phyloP scores from a whole-genome alignment of 2,888 invertebrate genomes.

The Zootermopsis nevadensis region DNA sequence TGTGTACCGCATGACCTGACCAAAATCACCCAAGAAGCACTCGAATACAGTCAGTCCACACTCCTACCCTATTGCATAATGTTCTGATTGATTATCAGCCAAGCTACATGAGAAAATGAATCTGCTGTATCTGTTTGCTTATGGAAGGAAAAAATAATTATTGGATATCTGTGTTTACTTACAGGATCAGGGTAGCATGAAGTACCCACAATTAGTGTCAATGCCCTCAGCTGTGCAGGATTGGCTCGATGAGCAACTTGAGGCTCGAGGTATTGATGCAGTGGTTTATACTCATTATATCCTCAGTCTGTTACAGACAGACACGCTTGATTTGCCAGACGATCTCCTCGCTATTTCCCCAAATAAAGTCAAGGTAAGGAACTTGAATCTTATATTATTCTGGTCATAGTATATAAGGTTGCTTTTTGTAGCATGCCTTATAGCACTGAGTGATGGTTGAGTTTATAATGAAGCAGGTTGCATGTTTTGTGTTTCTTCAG shows the following conservation, averaged over 20 bases:
- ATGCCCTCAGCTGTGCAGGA: constrained; percentile 76
- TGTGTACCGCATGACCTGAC: no score
- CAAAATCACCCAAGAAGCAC: no score
- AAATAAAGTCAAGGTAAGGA: constrained; percentile 64
- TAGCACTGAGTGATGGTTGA: no score
- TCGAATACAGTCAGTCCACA: no score
- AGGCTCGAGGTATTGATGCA: constrained; percentile 80
- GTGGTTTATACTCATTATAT: constrained; percentile 75
- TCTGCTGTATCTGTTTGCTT: no score
- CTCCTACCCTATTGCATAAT: no score
- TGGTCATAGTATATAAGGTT: not conserved
- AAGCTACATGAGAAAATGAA: no score
- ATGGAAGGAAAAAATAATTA: not conserved
- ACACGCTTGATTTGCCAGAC: constrained; percentile 57
- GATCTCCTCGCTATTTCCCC: constrained; percentile 63
- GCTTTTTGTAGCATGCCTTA: no score
- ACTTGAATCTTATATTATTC: not conserved
- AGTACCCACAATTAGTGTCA: constrained; percentile 72
- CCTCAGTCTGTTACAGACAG: constrained; percentile 72
- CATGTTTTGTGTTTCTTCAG: no score
- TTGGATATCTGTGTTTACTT: constrained; percentile 13
- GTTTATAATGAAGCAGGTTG: no score
- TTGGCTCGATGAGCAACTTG: constrained; percentile 81
- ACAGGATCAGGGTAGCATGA: constrained; percentile 65
- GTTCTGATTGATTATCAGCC: no score